Conservation (phyloP, 2,888 invertebrate genomes). For the Selenia dentaria region DNA sequence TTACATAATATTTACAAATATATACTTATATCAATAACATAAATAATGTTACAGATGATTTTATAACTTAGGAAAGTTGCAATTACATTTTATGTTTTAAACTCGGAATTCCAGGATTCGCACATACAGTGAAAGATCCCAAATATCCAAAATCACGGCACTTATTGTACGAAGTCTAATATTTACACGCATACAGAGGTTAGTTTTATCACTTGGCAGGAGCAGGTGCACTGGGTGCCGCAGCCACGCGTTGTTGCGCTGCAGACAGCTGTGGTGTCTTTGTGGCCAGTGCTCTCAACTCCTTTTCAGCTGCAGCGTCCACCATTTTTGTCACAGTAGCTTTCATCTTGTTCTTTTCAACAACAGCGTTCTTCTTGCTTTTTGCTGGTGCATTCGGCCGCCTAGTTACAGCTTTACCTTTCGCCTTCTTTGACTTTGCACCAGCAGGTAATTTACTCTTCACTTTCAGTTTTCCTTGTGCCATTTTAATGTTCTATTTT, state of each 20-base stretch:
- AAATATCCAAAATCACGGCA: too few relatives aligned
- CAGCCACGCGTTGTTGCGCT: slow-evolving; percentile 71
- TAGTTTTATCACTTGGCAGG: slow-evolving; percentile 51
- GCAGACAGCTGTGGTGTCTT: slow-evolving; percentile 79
- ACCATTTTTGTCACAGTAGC: slow-evolving; percentile 88
- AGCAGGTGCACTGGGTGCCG: slow-evolving; percentile 71
- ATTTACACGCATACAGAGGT: too few relatives aligned
- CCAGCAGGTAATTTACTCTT: slow-evolving; percentile 86
- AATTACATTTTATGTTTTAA: too few relatives aligned
- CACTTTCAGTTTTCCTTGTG: slow-evolving; percentile 88
- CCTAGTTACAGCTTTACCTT: slow-evolving; percentile 82
- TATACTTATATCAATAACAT: too few relatives aligned
- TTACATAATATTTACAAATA: too few relatives aligned
- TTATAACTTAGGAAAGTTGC: too few relatives aligned
- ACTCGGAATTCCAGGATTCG: too few relatives aligned
- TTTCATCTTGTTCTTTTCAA: slow-evolving; percentile 87
- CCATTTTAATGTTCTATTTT: slow-evolving; percentile 81
- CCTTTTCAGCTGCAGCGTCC: slow-evolving; percentile 88
- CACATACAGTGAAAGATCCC: too few relatives aligned
- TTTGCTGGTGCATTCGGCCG: slow-evolving; percentile 87
- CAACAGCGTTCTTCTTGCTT: slow-evolving; percentile 83
- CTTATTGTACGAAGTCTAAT: too few relatives aligned
- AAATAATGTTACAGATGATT: too few relatives aligned
- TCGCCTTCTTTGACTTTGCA: slow-evolving; percentile 80
- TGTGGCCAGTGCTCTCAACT: slow-evolving; percentile 85